Percentiles rank a stretch among this genome's conserved stretches.
phyloP scores from a whole-genome alignment of 1,140 invertebrate species.

The Anoplolepis gracilipes region DNA sequence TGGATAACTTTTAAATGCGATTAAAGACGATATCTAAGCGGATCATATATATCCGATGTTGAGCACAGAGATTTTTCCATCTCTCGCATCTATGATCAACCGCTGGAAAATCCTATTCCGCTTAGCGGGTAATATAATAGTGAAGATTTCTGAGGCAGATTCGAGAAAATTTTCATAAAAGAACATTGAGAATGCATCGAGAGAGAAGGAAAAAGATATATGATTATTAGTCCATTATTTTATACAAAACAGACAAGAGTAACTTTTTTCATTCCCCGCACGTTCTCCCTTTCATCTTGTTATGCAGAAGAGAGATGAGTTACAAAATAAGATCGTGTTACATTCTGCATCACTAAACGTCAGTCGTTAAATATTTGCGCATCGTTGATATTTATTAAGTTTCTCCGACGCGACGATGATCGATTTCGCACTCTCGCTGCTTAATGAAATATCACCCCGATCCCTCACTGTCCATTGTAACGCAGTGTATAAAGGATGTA shows the following conservation, averaged over 20 bases:
- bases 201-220: neutral
- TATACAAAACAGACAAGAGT: neutral
- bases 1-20: slow-evolving; percentile 75
- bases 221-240: neutral
- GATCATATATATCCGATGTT: slow-evolving; percentile 62
- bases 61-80: slow-evolving; percentile 19
- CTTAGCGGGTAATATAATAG: neutral
- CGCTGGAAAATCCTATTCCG: slow-evolving; percentile 24
- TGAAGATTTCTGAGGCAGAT: neutral
- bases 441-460: slow-evolving; percentile 50
- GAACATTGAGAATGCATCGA: neutral
- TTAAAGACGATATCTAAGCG: slow-evolving; percentile 74
- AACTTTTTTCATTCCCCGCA: neutral
- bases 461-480: slow-evolving; percentile 54
- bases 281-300: neutral
- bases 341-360: neutral
- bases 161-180: neutral
- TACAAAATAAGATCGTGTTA: slow-evolving; percentile 14
- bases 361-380: slow-evolving; percentile 52
- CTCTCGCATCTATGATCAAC: slow-evolving; percentile 20
- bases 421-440: slow-evolving; percentile 40
- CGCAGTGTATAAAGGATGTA: slow-evolving; percentile 51
- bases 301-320: neutral
- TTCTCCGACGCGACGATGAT: slow-evolving; percentile 29
- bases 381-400: slow-evolving; percentile 51